Base-by-base conservation (phyloP, 1,140 invertebrate genomes). In the Scaptodrosophila lebanonensis region DNA sequence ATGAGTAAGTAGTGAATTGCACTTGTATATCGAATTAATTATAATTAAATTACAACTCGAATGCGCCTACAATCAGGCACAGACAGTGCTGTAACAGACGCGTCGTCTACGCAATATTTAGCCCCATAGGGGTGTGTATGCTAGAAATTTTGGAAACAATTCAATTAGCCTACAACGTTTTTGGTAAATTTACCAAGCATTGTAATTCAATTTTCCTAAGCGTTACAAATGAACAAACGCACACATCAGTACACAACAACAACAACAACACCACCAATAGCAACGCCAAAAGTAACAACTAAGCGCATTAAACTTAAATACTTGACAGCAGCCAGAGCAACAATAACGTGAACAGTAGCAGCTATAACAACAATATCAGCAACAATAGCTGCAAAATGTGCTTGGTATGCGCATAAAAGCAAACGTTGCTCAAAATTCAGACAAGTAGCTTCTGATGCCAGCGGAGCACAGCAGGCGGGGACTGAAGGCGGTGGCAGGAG, bases 1-100 rank as follows among this genome's bases (percentile, higher is more conserved):
- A 73, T 79, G 75, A 73, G 73, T 79, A 66, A 79, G 73, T 79
- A n/a, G n/a, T n/a, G n/a, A n/a, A n/a, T n/a, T n/a, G n/a, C n/a
- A n/a, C n/a, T n/a, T n/a, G n/a, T n/a, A 45, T 2, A 39, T 45
- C 1, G 32, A 12, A 11, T 16, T 38, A 29, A 25, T 9, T 22
- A 8, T 9, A 13, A 9, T 36, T 15, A 27, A 25, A 17, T 35
- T 15, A 7, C 12, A 16, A 20, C 15, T 44, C 27, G 33, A 25
- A 42, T 22, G 12, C 30, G 3, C 7, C 22, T 35, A 25, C 7
- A 59, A 59, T n/a, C 30, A 12, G 18, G 30, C 5, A 7, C 17
- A 20, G 45, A n/a, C 9, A 18, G 15, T 13, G 18, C 18, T n/a
- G n/a, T n/a, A n/a, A n/a, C n/a, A n/a, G n/a, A n/a, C n/a, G n/a